Percentiles rank a stretch among this genome's conserved stretches.
Conservation (phyloP, 2,888 invertebrate species). For the Acleris cristana region DNA sequence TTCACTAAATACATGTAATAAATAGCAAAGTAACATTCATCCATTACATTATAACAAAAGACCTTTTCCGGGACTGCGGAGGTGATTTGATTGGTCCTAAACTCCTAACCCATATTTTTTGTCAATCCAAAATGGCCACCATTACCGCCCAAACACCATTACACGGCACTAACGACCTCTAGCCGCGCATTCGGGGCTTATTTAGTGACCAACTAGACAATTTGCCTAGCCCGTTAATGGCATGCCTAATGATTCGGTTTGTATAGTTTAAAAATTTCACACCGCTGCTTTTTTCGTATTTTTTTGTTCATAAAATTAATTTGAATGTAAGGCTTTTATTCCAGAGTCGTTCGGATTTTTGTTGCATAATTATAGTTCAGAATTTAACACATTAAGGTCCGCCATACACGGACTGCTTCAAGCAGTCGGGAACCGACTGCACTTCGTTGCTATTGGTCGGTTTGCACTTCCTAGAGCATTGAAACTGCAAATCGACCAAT, state of each 20-base stretch:
- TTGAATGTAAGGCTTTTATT: no score
- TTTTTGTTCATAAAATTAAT: background rate
- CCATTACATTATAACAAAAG: constrained; percentile 3
- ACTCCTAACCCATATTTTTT: constrained; percentile 7
- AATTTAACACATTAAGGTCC: no score
- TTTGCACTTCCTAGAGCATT: no score
- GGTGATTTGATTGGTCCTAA: constrained; percentile 3
- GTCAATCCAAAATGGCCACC: constrained; percentile 19
- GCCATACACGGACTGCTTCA: no score
- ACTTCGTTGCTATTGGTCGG: no score
- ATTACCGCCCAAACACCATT: constrained; percentile 22
- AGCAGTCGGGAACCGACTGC: no score
- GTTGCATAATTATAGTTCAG: no score
- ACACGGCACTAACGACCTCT: constrained; percentile 15
- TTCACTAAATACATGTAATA: no score
- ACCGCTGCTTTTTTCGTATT: background rate
- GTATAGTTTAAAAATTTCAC: background rate
- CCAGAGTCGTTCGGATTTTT: no score
- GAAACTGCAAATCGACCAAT: no score
- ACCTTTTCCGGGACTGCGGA: background rate
- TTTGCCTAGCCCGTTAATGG: constrained; percentile 23
- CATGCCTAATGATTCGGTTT: constrained; percentile 14
- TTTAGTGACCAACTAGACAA: constrained; percentile 29
- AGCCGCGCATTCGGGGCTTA: constrained; percentile 10
- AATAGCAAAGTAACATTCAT: no score